Conservation (phyloP, 2,113 vertebrate species). For the Eulemur rufifrons region DNA sequence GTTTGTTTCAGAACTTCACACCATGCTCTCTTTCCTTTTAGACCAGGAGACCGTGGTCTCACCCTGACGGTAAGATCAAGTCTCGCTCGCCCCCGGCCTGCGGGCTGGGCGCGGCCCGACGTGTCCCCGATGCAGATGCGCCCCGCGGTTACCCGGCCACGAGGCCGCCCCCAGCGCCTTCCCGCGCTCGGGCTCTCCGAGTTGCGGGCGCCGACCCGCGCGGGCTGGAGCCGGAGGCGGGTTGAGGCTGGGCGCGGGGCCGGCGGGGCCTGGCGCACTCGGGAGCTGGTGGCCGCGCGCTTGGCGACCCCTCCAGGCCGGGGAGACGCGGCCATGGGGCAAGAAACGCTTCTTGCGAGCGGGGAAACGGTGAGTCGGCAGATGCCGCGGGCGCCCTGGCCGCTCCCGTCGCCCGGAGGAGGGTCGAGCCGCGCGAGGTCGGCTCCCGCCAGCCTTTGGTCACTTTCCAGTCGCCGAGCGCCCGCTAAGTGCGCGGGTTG, state of each 20-base stretch:
- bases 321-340: constrained; percentile 77
- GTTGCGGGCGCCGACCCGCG: constrained; percentile 77
- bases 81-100: constrained; percentile 78
- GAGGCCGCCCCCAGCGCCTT: constrained; percentile 76
- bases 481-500: constrained; percentile 64
- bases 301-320: constrained; percentile 61
- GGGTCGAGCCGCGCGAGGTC: constrained; percentile 2
- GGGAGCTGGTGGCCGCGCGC: background rate
- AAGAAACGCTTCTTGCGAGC: constrained; percentile 83
- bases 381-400: constrained; percentile 82
- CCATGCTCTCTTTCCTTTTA: constrained; percentile 56
- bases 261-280: background rate
- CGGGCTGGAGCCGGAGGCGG: background rate
- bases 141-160: constrained; percentile 72
- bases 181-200: constrained; percentile 71
- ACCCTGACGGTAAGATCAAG: constrained; percentile 86
- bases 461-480: background rate
- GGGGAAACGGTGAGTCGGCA: constrained; percentile 89
- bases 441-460: background rate
- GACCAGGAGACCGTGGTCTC: constrained; percentile 79
- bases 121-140: constrained; percentile 82
- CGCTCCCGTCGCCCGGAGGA: background rate
- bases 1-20: constrained; percentile 79
- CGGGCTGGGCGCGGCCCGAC: constrained; percentile 81
- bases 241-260: background rate